Evolutionary conservation across 2,888 invertebrate species (phyloP), one percentile per base, ranked within the genome.

Genomic region (Mythimna loreyi): DNA sequence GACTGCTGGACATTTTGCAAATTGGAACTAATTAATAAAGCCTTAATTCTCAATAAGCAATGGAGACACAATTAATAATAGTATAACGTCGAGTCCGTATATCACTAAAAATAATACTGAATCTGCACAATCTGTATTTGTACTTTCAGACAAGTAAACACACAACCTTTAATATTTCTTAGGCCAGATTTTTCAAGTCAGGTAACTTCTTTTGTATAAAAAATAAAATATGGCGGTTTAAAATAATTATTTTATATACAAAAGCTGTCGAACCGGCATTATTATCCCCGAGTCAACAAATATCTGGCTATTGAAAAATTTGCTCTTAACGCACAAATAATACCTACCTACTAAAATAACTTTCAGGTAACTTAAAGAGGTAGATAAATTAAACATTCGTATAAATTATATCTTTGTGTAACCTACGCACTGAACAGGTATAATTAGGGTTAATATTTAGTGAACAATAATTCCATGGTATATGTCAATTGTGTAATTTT

Each of bases 321-420:
- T 1, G 16, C 16, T 40, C 13, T 66, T 70, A 72, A 11, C 67
- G 67, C 66, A 78, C 30, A 59, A 50, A 70, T 11, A 70, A 25
- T 40, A 53, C 4, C 30, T 65, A 47, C 30, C n/a, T 60, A 57
- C 56, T 53, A 56, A 50, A 75, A 63, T 62, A 68, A 71, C 23
- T 63, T 82, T 87, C 85, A 86, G 84, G 82, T 89, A 88, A 88
- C 85, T 69, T 80, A 58, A 85, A 85, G 89, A 90, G 90, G 91
- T 92, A 91, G 89, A 88, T 86, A 56, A 59, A 70, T 61, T 40
- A 43, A 63, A 61, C 59, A 47, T 63, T 50, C n/a, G 21, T 45
- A 56, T 11, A 21, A 52, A n/a, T 23, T 43, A 56, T 28, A 5
- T 13, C 21, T 50, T 58, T 56, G 9, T 23, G 28, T 28, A 57